Conservation (phyloP, 2,113 vertebrate species). For the Hymenochirus boettgeri region DNA sequence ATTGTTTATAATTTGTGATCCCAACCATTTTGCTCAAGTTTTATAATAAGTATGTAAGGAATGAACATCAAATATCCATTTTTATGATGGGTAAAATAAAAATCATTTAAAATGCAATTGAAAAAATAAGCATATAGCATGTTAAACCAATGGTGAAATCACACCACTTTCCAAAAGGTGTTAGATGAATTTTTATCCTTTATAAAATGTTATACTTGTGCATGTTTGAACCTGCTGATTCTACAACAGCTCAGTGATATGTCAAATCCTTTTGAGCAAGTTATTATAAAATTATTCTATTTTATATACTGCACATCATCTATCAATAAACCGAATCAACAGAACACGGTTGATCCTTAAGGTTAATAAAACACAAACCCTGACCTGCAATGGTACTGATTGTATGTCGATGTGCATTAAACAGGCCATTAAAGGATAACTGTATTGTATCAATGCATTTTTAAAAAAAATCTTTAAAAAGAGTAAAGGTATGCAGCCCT, state of each 20-base stretch:
- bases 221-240: not conserved
- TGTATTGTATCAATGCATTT: too few relatives aligned
- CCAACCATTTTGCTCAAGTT: too few relatives aligned
- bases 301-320: not conserved
- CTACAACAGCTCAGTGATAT: not conserved
- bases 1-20: too few relatives aligned
- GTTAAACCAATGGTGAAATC: conserved; percentile 4
- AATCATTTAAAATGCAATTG: not conserved
- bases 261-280: not conserved
- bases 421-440: not conserved
- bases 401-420: not conserved
- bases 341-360: not conserved
- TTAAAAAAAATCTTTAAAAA: too few relatives aligned
- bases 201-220: conserved; percentile 1
- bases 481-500: too few relatives aligned
- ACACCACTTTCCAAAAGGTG: not conserved
- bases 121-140: not conserved
- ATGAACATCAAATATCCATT: too few relatives aligned
- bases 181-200: not conserved
- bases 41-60: too few relatives aligned
- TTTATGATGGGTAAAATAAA: too few relatives aligned
- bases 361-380: not conserved
- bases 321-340: not conserved
- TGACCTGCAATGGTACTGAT: not conserved
- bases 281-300: not conserved